These are phyloP conservation scores for Drosophila ustulata DNA, from an alignment of 2,888 invertebrate species.

Conservation along the genomic window DNA sequence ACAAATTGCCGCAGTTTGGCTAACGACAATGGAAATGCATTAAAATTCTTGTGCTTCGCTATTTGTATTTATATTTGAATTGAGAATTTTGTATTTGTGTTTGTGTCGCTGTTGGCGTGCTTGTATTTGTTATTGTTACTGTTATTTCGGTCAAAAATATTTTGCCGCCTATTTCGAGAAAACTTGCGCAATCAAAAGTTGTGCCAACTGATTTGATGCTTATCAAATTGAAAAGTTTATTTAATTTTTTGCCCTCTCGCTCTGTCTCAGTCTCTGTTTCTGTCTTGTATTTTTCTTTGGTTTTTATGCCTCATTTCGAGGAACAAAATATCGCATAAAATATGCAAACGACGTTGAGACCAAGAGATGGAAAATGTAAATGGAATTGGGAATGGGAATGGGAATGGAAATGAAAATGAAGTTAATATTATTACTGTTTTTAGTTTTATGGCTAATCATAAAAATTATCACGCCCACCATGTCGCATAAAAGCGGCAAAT, in stretches of 20 bases:
- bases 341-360: slow-evolving; percentile 60
- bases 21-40: slow-evolving; percentile 62
- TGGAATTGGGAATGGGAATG: slow-evolving; percentile 22
- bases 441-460: slow-evolving; percentile 79
- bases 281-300: slow-evolving; percentile 13
- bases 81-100: slow-evolving; percentile 23
- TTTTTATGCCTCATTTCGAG: slow-evolving; percentile 31
- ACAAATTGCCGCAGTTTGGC: background rate
- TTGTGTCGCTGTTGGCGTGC: slow-evolving; percentile 19
- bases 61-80: slow-evolving; percentile 28
- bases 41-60: slow-evolving; percentile 57
- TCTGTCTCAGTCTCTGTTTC: background rate
- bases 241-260: slow-evolving; percentile 22
- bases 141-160: slow-evolving; percentile 63
- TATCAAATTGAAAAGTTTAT: slow-evolving; percentile 77
- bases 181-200: slow-evolving; percentile 78
- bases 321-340: slow-evolving; percentile 50
- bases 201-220: slow-evolving; percentile 66
- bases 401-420: slow-evolving; percentile 69
- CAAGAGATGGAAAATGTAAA: slow-evolving; percentile 27
- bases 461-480: slow-evolving; percentile 78
- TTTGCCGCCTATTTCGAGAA: slow-evolving; percentile 33
- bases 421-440: slow-evolving; percentile 79
- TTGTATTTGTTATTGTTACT: slow-evolving; percentile 41
- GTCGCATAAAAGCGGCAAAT: slow-evolving; percentile 55